phyloP scores from a whole-genome alignment of 2,113 vertebrate species.

The Rhabdomys dilectus region DNA sequence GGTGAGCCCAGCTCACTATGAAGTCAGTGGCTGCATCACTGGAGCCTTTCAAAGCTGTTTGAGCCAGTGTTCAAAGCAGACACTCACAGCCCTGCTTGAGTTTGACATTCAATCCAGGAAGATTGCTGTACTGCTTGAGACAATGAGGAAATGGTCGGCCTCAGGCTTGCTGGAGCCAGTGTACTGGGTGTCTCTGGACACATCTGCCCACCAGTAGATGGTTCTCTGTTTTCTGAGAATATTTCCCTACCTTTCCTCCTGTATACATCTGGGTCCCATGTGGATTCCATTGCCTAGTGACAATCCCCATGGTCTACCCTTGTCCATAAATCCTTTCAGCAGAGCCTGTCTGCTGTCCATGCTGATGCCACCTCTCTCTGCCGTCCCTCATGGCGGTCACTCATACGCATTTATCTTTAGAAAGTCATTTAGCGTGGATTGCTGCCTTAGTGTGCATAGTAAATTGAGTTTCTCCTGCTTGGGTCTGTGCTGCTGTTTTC shows the following conservation, averaged over 20 bases:
- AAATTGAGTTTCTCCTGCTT: not conserved
- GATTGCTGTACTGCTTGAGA: not conserved
- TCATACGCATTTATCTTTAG: not conserved
- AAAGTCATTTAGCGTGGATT: not conserved
- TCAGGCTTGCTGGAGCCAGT: not conserved
- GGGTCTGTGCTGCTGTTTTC: not conserved
- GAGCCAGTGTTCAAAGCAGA: not conserved
- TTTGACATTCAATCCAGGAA: too few relatives aligned
- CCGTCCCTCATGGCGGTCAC: not conserved
- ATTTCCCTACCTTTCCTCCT: not conserved
- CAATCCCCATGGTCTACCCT: not conserved
- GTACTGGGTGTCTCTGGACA: not conserved
- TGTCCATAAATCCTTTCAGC: not conserved
- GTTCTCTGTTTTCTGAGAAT: not conserved
- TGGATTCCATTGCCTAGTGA: not conserved
- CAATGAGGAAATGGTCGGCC: not conserved
- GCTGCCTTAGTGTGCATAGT: fast-evolving
- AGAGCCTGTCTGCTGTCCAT: not conserved
- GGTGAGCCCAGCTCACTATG: not conserved
- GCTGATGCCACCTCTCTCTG: fast-evolving
- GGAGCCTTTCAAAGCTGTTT: not conserved
- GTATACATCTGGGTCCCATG: not conserved
- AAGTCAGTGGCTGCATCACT: not conserved
- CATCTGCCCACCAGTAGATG: not conserved
- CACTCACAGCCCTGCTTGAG: not conserved